Conservation (phyloP, 2,113 vertebrate genomes). For the Protobothrops flavoviridis region DNA sequence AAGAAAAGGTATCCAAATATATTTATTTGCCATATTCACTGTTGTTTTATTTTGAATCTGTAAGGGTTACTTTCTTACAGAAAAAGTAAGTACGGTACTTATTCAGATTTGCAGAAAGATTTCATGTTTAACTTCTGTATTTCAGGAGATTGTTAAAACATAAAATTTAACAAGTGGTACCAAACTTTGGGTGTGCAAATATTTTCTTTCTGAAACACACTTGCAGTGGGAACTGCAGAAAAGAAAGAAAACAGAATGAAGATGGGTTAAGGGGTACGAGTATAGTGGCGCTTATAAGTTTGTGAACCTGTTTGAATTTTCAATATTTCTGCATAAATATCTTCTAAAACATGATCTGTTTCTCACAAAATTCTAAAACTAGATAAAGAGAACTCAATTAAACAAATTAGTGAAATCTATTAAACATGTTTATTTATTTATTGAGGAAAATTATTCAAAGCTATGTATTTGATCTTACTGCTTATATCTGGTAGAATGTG, state of each 20-base stretch:
- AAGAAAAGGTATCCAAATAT: neutral
- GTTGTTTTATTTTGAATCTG: neutral
- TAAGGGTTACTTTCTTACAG: neutral
- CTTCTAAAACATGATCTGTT: neutral
- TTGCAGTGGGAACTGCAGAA: neutral
- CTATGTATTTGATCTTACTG: neutral
- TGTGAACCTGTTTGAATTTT: neutral
- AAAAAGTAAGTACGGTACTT: neutral
- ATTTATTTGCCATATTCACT: neutral
- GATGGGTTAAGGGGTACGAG: neutral
- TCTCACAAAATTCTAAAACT: neutral
- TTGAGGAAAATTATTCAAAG: neutral
- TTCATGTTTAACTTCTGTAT: neutral
- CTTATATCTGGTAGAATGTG: neutral
- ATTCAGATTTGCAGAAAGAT: neutral
- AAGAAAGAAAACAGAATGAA: neutral
- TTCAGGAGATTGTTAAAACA: neutral
- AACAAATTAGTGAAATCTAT: neutral
- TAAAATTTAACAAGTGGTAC: neutral
- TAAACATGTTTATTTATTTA: neutral
- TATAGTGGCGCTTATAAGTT: neutral
- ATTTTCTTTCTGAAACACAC: neutral
- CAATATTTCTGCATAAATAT: neutral
- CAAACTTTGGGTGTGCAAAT: neutral
- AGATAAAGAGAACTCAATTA: neutral